Conservation (phyloP, 2,888 invertebrate genomes). For the Ceratothoa steindachneri region DNA sequence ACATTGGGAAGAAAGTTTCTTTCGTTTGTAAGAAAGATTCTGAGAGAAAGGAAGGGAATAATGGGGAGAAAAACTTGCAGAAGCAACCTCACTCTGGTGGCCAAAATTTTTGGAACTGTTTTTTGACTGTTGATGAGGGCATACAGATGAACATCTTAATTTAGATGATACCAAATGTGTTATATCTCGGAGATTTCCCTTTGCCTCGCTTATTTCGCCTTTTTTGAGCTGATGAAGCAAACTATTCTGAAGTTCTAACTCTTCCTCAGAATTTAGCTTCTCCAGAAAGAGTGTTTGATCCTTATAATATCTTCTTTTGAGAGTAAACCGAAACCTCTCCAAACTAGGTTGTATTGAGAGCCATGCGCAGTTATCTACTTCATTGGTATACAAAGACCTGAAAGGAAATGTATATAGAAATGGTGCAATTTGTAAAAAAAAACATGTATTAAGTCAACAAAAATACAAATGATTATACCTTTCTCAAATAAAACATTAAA, state of each 20-base stretch:
- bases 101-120: no score
- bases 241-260: conserved; percentile 24
- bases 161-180: not conserved
- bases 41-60: no score
- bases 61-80: no score
- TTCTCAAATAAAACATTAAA: not conserved
- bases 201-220: conserved; percentile 29
- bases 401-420: not conserved
- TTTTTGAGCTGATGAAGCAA: conserved; percentile 28
- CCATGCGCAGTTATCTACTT: conserved; percentile 13
- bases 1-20: no score
- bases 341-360: conserved; percentile 9
- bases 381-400: conserved; percentile 30
- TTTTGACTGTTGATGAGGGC: no score
- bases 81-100: no score
- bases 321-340: conserved; percentile 20
- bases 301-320: conserved; percentile 25
- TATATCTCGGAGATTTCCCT: conserved; percentile 29
- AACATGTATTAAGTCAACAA: not conserved
- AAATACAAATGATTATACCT: not conserved
- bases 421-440: not conserved
- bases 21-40: no score
- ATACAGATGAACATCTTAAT: not conserved
- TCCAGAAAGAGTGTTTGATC: conserved; percentile 24
- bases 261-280: conserved; percentile 31